A percentile compares a stretch with the other conserved stretches of the same genome.
Evolutionary conservation across 2,888 invertebrate species (phyloP).

Genomic region (Drosophila buzzatii): DNA sequence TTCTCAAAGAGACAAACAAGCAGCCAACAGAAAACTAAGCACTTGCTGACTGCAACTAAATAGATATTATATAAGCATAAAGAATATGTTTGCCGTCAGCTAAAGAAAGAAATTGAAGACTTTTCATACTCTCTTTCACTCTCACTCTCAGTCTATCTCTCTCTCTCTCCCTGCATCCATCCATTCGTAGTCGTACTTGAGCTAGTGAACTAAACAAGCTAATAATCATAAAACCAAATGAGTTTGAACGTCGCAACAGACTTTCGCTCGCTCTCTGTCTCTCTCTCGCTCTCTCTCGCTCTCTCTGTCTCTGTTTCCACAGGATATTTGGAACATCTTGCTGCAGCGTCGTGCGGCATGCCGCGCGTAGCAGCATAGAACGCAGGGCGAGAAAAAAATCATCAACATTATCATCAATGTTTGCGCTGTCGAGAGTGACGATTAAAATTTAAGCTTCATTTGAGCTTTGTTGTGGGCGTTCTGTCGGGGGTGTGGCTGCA

Average conservation of each 20-base stretch:
- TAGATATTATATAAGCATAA: constrained; percentile 80
- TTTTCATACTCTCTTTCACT: neutral
- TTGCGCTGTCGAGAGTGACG: constrained; percentile 64
- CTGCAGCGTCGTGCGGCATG: constrained; percentile 25
- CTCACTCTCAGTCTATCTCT: neutral
- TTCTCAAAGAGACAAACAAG: constrained; percentile 51
- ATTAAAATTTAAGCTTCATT: constrained; percentile 80
- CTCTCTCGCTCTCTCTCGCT: constrained; percentile 34
- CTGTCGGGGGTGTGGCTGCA: constrained; percentile 35
- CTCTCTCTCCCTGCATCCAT: neutral
- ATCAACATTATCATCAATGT: constrained; percentile 76
- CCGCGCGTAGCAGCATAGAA: constrained; percentile 11
- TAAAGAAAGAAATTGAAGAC: constrained; percentile 34
- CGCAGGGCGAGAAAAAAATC: constrained; percentile 65
- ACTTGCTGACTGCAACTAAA: constrained; percentile 75
- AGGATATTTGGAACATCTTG: constrained; percentile 27
- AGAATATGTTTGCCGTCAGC: constrained; percentile 73
- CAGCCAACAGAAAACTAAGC: constrained; percentile 55
- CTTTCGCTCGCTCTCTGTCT: constrained; percentile 26
- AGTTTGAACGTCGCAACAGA: constrained; percentile 78
- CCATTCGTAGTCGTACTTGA: constrained; percentile 43
- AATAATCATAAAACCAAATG: constrained; percentile 84
- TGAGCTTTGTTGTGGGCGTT: constrained; percentile 48
- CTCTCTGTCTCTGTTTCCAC: constrained; percentile 29
- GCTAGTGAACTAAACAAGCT: constrained; percentile 81